Base-by-base conservation (phyloP, 2,797 vertebrate genomes). In the Pampus argenteus region DNA sequence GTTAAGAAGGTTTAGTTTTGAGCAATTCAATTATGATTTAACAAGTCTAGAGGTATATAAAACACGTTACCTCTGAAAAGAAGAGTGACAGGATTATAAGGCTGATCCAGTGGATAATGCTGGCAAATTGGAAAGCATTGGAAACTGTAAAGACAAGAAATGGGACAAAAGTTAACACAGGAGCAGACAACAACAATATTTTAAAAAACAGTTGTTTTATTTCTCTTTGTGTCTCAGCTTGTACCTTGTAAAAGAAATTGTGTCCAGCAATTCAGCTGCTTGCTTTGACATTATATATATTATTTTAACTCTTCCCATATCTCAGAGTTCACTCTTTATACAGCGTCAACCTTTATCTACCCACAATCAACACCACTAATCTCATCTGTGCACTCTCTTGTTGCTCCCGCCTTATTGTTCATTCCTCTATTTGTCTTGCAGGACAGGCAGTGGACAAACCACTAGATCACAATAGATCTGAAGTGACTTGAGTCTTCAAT, bases 41-140 rank as follows among this genome's bases (percentile, higher is more conserved):
- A n/a, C 18, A 47, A 47, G 18, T 17, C n/a, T 47, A 47, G 2
- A 10, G 9, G 45, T 20, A 8, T 6, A 47, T n/a, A 20, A 50
- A 7, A 22, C 28, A 64, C n/a, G 18, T 92, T 92, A 99, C 98
- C 97, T 99, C 98, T 76, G 97, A 96, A 94, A 99, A 99, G 94
- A 99, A 99, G 87, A 97, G 91, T 11, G 96, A 99, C 50, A 99
- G 95, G 86, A 99, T 98, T 91, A 96, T 94, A 82, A 99, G 96
- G 88, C 98, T 99, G 94, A 99, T 97, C 98, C 98, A 99, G 91
- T 99, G 98, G 91, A 99, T 96, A 80, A 98, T 88, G 82, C 96
- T 95, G 64, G 98, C 98, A 90, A 99, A 99, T 89, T 99, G 97
- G 83, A 96, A 96, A 54, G 97, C 97, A 74, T 95, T 99, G 91